phyloP scores from a whole-genome alignment of 2,113 vertebrate species.

The Oryzias celebensis region DNA sequence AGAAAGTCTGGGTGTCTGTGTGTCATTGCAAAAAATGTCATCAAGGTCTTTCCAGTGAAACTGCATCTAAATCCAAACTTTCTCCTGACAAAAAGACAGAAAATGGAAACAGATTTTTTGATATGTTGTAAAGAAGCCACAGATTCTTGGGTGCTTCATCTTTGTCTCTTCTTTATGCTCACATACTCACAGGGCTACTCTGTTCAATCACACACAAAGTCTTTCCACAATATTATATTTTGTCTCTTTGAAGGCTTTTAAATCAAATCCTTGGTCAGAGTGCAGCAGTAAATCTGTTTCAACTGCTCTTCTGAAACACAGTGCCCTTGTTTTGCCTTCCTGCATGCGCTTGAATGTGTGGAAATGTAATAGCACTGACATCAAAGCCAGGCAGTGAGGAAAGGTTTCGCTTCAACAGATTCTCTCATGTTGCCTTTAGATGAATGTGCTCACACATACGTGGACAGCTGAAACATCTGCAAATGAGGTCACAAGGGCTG shows the following conservation, averaged over 20 bases:
- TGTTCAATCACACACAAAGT: conserved; percentile 22
- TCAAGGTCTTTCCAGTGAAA: conserved; percentile 24
- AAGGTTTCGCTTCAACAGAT: conserved; percentile 32
- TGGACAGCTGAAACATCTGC: conserved; percentile 39
- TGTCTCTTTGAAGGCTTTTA: conserved; percentile 43
- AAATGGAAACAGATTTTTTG: too few species aligned
- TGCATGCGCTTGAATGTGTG: conserved; percentile 4
- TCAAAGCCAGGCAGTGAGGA: conserved; percentile 35
- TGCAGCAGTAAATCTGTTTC: conserved; percentile 52
- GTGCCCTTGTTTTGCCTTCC: conserved; percentile 17
- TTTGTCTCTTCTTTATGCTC: not conserved
- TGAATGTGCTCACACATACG: conserved; percentile 30
- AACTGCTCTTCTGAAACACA: conserved; percentile 48
- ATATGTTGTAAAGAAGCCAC: not conserved
- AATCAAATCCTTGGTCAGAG: conserved; percentile 48
- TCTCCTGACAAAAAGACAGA: too few species aligned
- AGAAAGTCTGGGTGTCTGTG: conserved; percentile 28
- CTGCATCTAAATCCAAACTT: not conserved
- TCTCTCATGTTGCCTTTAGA: conserved; percentile 21
- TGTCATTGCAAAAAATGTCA: conserved; percentile 27
- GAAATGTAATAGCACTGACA: conserved; percentile 39
- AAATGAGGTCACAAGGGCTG: conserved; percentile 46
- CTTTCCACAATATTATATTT: conserved; percentile 25
- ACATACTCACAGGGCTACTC: conserved; percentile 17
- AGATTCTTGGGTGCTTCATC: conserved; percentile 17